phyloP scores from a whole-genome alignment of 2,888 invertebrate species.

The Halictus quadricinctus region DNA sequence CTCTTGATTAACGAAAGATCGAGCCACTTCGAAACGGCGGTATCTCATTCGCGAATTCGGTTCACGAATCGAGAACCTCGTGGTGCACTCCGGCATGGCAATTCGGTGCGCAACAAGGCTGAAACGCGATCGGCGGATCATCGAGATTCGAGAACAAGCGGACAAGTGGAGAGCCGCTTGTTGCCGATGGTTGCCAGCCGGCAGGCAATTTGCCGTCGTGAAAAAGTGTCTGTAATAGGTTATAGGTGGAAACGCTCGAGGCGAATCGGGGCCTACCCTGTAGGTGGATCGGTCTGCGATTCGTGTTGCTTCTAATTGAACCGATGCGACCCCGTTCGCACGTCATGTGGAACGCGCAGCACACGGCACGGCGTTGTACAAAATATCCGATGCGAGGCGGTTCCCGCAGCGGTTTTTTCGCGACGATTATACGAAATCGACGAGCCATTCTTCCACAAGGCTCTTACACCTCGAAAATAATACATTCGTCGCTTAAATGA shows the following conservation, averaged over 20 bases:
- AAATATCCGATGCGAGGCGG: constrained; percentile 2
- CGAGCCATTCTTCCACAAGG: not conserved
- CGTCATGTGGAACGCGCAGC: constrained; percentile 52
- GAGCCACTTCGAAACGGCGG: not conserved
- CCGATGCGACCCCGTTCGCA: constrained; percentile 65
- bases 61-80: not conserved
- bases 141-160: not conserved
- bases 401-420: not conserved
- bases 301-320: constrained; percentile 45
- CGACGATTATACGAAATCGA: not conserved
- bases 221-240: constrained; percentile 14
- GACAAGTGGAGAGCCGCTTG: not conserved
- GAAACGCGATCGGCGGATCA: constrained; percentile 6
- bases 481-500: no score
- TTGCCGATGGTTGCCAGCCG: constrained; percentile 6
- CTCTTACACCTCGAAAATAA: not conserved
- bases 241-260: constrained; percentile 13
- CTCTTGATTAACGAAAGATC: not conserved
- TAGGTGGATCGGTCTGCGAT: constrained; percentile 37
- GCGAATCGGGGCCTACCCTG: constrained; percentile 18
- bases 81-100: not conserved
- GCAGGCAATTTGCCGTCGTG: not conserved
- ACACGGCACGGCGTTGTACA: not conserved
- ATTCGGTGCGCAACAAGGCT: constrained; percentile 6
- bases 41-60: not conserved